Base-by-base conservation (phyloP, 2,797 vertebrate species). In the Chromobotia macracanthus region DNA sequence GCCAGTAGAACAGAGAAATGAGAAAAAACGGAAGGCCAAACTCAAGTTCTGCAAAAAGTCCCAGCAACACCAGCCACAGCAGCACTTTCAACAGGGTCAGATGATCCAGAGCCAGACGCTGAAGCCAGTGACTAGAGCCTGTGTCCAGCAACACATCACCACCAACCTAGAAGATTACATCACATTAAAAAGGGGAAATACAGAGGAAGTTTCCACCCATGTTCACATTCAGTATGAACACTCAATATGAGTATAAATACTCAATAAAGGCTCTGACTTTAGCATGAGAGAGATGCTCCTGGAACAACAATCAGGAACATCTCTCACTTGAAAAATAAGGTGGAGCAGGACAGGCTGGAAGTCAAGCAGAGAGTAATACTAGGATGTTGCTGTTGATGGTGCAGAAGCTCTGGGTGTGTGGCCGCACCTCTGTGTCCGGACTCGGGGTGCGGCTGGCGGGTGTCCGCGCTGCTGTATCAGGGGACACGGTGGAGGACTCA, bases 1-100 rank as follows among this genome's bases (percentile, higher is more conserved):
- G 91, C 97, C 97, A 99, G 87, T 98, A 99, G 86, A 99, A 96
- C 73, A 98, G 89, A 0, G 97, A 98, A 28, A 97, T 84, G 35
- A 98, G 77, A 38, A 98, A 97, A 86, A 95, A 98, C 0, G 92
- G 93, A 84, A 96, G 87, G 19, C 96, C 97, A 38, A 99, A 97
- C 74, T 96, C 95, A 81, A 99, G 90, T 79, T 98, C 96, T 12
- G 84, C 89, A 82, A 98, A 98, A 18, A 99, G 92, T 38, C 95
- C 95, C 8, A 97, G 92, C 58, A 99, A 89, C 64, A 97, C 95
- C 84, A 96, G 86, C 97, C 97, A 98, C 70, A 99, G 93, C 58
- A 98, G 88, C 82, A 97, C 86, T 89, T 97, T 96, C 15, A 97
- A 78, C 83, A 96, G 63, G 23, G 87, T 92, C 58, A 95, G 28